Evolutionary conservation across 1,140 invertebrate species (phyloP), one percentile per base, ranked within the genome.

Genomic region (Brachionus paranguensis): DNA sequence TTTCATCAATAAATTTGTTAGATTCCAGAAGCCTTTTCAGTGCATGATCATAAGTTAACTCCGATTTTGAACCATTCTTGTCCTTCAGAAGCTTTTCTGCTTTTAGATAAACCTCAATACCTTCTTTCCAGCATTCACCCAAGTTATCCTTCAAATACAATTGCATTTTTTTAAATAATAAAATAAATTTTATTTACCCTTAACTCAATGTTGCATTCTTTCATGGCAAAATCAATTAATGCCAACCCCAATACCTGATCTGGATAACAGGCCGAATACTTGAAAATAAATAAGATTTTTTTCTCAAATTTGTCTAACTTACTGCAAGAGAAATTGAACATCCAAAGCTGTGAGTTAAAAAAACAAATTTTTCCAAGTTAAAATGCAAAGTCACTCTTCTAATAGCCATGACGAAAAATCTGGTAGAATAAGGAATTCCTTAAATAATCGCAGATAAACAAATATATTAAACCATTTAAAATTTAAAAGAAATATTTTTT

Each of bases 141-240:
- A 81, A 24, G 27, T 81, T 81, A 17, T 81, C 78, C 78, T 81
- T 81, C 24, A 37, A 68, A 37, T n/a, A 0, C n/a, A 43, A 68
- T 33, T 60, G 3, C 0, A 3, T 43, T 43, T 64, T 11, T 55
- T 8, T 6, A 17, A 20, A 8, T 81, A 37, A 0, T 7, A n/a
- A 33, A 20, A 27, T 24, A 14, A 81, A 37, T 37, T 6, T 11
- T 27, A 24, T 10, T 60, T 81, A 68, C 78, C 12, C 78, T 60
- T 17, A 64, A 27, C 11, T 81, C 78, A n/a, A 81, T 64, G 20
- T 81, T 81, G 33, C 53, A 81, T 20, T 81, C 78, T 68, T 81
- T 81, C 78, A 81, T 81, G 3, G 78, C 78, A 81, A 81, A 81
- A 47, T 81, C 78, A 45, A 81, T 29, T 27, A 81, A 20, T 64